phyloP scores from a whole-genome alignment of 2,888 invertebrate genomes.

The Sabellastarte sp. region DNA sequence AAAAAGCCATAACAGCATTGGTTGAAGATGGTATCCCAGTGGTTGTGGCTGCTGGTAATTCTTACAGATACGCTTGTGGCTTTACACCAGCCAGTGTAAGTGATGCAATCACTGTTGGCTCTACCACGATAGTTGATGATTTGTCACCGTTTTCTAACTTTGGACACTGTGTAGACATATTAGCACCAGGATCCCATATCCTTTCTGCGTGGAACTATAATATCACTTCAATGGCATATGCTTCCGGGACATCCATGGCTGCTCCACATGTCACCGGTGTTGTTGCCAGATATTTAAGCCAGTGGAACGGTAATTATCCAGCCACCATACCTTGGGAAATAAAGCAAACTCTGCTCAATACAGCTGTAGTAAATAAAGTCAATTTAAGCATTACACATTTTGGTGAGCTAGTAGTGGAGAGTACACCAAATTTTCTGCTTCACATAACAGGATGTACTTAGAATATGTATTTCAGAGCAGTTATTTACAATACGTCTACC shows the following conservation, averaged over 20 bases:
- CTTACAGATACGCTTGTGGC: not conserved
- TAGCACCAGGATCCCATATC: constrained; percentile 3
- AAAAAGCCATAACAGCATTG: not conserved
- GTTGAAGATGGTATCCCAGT: not conserved
- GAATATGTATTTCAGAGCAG: no score
- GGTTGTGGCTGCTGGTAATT: constrained; percentile 5
- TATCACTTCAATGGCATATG: not conserved
- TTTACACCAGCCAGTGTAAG: not conserved
- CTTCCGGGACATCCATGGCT: constrained; percentile 1
- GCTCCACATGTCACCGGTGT: constrained; percentile 1
- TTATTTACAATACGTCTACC: no score
- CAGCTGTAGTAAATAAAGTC: no score
- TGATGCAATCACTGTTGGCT: constrained; percentile 1
- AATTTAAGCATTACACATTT: no score
- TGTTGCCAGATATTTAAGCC: not conserved
- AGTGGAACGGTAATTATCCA: no score
- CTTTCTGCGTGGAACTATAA: not conserved
- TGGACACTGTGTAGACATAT: constrained; percentile 4
- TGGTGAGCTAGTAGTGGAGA: no score
- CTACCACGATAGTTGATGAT: not conserved
- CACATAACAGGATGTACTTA: no score
- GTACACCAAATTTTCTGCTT: no score
- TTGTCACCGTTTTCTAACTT: constrained; percentile 2
- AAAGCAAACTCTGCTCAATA: no score
- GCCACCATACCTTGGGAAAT: no score